Evolutionary conservation across 2,797 vertebrate species (phyloP), one percentile per base, ranked within the genome.

Genomic region (Lacerta agilis): DNA sequence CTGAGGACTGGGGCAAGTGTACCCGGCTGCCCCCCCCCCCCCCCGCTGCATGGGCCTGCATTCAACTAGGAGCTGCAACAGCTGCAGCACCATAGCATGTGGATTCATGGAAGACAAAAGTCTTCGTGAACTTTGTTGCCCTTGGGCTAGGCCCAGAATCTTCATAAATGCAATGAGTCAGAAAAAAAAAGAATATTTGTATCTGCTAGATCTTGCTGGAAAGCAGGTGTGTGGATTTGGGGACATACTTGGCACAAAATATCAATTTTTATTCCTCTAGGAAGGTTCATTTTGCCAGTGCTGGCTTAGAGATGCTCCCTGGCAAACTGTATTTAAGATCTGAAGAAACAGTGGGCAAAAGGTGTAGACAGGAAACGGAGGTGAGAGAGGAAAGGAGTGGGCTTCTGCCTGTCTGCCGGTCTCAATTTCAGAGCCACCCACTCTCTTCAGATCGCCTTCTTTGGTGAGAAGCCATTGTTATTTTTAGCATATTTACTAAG

Each of bases 341-440:
- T 88, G 45, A 87, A 81, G 45, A 41, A 82, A 61, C 80, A 87
- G 4, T 73, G 82, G 29, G 33, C 78, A 69, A 2, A 4, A 17
- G 23, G 9, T n/a, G 3, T 13, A 64, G 73, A 23, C 20, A 91
- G 88, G 89, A 94, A 92, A 83, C 83, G 79, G 15, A 25, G 55
- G 73, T 41, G 85, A 58, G 38, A 77, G 13, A 71, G 73, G 73
- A 88, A 76, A 58, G 89, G 92, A 41, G 80, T 93, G 78, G 82
- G 80, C 69, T 41, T 86, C 49, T 29, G 38, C 81, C 86, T 79
- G 77, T 81, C 79, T 90, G 55, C 4, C 73, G 82, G 76, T 23
- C 73, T 29, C 90, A 29, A 85, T 88, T 94, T 94, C 91, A 92
- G 81, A 45, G 43, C 76, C 36, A 81, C n/a, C 18, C 55, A 89